Conservation (phyloP, 2,888 invertebrate genomes). For the Pogonocherus hispidulus region DNA sequence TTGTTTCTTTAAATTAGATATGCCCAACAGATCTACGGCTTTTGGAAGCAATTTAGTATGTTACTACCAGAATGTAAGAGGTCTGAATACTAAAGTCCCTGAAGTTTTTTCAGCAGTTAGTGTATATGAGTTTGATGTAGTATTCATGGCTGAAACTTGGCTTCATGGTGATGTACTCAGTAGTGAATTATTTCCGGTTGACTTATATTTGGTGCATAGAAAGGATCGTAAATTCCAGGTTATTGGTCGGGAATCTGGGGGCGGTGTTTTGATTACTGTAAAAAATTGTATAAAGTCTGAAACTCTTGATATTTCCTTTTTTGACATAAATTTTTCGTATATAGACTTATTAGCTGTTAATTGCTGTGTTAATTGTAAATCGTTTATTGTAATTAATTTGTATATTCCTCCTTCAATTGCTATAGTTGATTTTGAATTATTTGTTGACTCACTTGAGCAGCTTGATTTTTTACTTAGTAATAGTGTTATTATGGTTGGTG, state of each 20-base stretch:
- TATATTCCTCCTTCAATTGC: conserved; percentile 14
- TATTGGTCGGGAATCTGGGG: neutral
- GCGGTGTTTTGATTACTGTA: conserved; percentile 20
- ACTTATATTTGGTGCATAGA: conserved; percentile 11
- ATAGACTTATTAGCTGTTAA: conserved; percentile 17
- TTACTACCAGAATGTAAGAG: conserved; percentile 14
- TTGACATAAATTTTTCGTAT: neutral
- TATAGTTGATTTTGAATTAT: neutral
- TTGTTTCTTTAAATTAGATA: neutral
- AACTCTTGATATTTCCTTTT: neutral
- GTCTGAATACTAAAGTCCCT: conserved; percentile 1
- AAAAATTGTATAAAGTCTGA: conserved; percentile 13
- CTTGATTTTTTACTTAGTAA: conserved; percentile 2
- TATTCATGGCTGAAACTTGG: conserved; percentile 14
- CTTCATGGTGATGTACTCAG: neutral
- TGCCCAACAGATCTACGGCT: neutral
- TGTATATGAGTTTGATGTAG: conserved; percentile 8
- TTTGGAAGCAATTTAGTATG: neutral
- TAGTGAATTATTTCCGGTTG: conserved; percentile 25
- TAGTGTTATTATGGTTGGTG: conserved; percentile 13
- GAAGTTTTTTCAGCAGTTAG: neutral
- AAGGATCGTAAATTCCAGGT: conserved; percentile 11
- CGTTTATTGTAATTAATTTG: conserved; percentile 5
- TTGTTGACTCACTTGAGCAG: conserved; percentile 15
- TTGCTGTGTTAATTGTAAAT: neutral